A percentile compares a stretch with the other conserved stretches of the same genome.
Conservation (phyloP, 2,113 vertebrate genomes). For the Anguilla rostrata region DNA sequence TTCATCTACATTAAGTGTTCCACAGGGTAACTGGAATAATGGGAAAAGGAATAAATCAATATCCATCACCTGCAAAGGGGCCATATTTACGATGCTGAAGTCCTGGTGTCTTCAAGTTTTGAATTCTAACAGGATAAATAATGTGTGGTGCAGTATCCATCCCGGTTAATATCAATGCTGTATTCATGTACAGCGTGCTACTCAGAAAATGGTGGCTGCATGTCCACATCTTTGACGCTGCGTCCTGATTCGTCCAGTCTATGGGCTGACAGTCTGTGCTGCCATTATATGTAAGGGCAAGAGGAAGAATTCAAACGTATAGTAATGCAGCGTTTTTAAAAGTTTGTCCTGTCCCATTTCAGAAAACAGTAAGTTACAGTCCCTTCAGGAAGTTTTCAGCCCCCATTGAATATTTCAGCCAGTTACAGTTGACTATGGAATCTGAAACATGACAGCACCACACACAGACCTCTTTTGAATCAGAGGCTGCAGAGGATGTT, state of each 20-base stretch:
- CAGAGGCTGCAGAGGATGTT: no score
- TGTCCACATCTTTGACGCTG: background rate
- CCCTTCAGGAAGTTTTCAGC: no score
- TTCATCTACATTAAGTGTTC: background rate
- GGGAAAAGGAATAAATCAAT: conserved; percentile 10
- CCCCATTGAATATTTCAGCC: no score
- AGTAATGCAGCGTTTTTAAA: background rate
- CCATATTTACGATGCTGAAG: background rate
- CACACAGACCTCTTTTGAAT: background rate
- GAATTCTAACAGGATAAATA: background rate
- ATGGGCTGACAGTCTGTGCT: background rate
- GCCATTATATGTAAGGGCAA: background rate
- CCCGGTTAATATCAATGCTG: background rate
- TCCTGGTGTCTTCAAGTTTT: background rate
- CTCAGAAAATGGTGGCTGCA: background rate
- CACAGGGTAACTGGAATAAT: background rate
- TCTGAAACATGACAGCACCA: background rate
- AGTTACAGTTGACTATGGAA: background rate
- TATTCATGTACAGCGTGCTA: background rate
- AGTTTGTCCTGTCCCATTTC: background rate
- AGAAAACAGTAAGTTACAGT: background rate
- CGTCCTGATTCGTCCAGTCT: background rate
- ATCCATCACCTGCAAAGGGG: background rate
- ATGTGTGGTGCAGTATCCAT: background rate
- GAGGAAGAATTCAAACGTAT: background rate